A percentile compares a stretch with the other conserved stretches of the same genome.
phyloP scores from a whole-genome alignment of 2,888 invertebrate species.

The Ornithoptera priamus region DNA sequence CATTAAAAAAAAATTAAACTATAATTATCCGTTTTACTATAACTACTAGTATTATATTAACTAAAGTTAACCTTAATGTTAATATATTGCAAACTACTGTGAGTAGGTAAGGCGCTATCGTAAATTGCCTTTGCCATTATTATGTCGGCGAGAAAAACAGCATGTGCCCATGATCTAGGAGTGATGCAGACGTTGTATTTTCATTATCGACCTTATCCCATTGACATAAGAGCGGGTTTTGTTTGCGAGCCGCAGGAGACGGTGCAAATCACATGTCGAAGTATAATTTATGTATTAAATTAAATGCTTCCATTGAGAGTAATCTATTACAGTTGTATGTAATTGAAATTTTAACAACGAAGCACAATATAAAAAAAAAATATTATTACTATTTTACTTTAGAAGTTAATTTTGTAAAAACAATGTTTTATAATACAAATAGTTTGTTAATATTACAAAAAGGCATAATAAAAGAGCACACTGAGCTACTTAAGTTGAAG shows the following conservation, averaged over 20 bases:
- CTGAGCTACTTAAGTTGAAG: too few species aligned
- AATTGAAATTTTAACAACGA: neutral
- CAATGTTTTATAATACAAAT: too few species aligned
- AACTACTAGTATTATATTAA: too few species aligned
- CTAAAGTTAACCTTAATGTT: too few species aligned
- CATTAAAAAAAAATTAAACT: too few species aligned
- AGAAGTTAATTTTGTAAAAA: too few species aligned
- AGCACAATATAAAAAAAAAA: neutral
- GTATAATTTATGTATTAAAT: constrained; percentile 22
- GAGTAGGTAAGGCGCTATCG: neutral
- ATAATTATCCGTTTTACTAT: too few species aligned
- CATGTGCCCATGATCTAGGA: constrained; percentile 21
- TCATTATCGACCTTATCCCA: constrained; percentile 10
- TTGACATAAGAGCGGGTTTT: constrained; percentile 16
- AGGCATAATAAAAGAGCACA: too few species aligned
- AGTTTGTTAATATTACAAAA: too few species aligned
- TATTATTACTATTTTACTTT: too few species aligned
- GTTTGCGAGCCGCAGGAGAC: neutral
- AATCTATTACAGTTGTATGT: neutral
- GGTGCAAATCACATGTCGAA: constrained; percentile 17
- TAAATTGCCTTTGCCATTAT: constrained; percentile 21
- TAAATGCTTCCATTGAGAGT: constrained; percentile 13
- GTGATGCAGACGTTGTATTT: constrained; percentile 13
- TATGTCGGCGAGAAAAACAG: constrained; percentile 15
- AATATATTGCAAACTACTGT: constrained; percentile 6